Conservation (phyloP, 2,797 vertebrate genomes). For the Mus spretus region DNA sequence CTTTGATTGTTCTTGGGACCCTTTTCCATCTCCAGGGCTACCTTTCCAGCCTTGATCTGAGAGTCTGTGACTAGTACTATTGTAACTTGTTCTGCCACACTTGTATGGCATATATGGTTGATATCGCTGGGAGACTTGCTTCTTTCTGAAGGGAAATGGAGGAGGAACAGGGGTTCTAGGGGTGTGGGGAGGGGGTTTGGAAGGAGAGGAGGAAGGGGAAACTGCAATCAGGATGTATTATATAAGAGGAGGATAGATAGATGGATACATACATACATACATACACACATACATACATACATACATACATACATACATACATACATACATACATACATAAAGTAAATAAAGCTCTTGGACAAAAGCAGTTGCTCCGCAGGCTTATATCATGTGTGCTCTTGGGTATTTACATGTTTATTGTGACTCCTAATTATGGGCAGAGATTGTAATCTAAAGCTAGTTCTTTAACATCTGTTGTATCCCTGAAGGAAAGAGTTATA, state of each 20-base stretch:
- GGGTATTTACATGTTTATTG: background rate
- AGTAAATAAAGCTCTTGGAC: too few species aligned
- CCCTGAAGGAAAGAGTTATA: constrained; percentile 52
- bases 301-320: background rate
- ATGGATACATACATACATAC: background rate
- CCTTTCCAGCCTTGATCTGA: background rate
- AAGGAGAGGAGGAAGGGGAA: background rate
- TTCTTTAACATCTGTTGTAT: constrained; percentile 19
- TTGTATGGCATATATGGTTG: background rate
- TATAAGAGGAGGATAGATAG: background rate
- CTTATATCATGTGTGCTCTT: background rate
- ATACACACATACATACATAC: too few species aligned
- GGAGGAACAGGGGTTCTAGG: background rate
- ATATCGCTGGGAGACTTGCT: background rate
- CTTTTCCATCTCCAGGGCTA: background rate
- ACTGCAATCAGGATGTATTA: background rate
- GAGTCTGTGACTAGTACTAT: background rate
- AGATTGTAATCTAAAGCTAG: background rate
- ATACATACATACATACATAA: background rate
- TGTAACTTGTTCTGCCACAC: background rate
- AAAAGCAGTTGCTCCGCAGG: background rate
- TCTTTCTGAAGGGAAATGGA: background rate
- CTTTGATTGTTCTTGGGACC: background rate
- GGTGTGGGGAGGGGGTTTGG: background rate
- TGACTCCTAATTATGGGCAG: background rate